phyloP scores from a whole-genome alignment of 1,140 invertebrate genomes.

The Hirudo medicinalis region DNA sequence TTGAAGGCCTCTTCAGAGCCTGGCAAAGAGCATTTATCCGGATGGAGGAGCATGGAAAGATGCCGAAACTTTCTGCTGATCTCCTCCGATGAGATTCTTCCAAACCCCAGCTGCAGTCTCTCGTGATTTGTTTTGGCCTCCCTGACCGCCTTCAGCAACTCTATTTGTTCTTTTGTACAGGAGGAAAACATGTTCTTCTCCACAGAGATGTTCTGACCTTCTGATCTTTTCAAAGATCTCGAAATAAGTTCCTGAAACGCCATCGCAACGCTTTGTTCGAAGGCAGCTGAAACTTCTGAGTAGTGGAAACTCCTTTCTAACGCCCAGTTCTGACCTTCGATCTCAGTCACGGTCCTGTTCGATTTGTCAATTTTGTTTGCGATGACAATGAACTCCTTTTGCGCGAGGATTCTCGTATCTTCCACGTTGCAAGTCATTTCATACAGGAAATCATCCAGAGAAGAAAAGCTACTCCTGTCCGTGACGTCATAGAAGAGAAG shows the following conservation, averaged over 20 bases:
- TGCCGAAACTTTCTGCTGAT: constrained; percentile 43
- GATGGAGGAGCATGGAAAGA: constrained; percentile 43
- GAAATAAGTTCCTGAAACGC: constrained; percentile 36
- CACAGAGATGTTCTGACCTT: too few species aligned
- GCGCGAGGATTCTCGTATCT: constrained; percentile 34
- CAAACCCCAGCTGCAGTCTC: too few species aligned
- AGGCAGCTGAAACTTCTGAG: constrained; percentile 41
- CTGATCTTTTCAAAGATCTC: neutral
- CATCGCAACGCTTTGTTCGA: constrained; percentile 37
- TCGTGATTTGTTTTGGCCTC: too few species aligned
- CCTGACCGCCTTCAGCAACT: too few species aligned
- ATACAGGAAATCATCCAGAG: constrained; percentile 36
- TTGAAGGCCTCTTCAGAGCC: constrained; percentile 46
- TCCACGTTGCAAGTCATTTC: constrained; percentile 39
- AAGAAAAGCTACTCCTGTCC: constrained; percentile 34
- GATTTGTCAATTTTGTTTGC: constrained; percentile 39
- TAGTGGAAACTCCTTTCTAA: constrained; percentile 39
- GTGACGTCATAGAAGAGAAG: constrained; percentile 38
- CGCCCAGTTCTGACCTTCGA: constrained; percentile 39
- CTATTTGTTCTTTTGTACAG: too few species aligned
- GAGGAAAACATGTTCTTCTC: too few species aligned
- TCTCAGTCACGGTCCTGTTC: constrained; percentile 35
- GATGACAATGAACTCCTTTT: constrained; percentile 38
- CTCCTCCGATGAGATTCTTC: constrained; percentile 32
- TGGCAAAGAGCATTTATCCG: constrained; percentile 44